A percentile compares a stretch with the other conserved stretches of the same genome.
Evolutionary conservation across 2,888 invertebrate genomes (phyloP).

Genomic region (Hypena proboscidalis): DNA sequence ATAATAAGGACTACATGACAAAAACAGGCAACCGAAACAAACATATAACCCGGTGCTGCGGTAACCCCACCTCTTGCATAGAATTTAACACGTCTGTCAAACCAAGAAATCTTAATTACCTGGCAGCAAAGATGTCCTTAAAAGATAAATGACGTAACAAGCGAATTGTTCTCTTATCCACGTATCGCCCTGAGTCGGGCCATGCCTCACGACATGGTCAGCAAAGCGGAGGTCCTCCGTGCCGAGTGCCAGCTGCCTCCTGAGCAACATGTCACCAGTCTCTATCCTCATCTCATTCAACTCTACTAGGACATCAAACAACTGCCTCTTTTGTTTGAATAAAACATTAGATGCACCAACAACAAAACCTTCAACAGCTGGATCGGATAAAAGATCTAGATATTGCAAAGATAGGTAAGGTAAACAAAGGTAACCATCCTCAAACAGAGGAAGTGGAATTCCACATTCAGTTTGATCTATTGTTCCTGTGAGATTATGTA

Average conservation of each 20-base stretch:
- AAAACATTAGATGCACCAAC: conserved; percentile 99
- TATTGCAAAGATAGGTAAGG: conserved; percentile 98
- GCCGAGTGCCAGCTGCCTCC: conserved; percentile 93
- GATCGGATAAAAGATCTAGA: conserved; percentile 95
- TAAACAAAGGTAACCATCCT: conserved; percentile 96
- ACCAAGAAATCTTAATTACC: conserved; percentile 85
- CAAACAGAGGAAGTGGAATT: conserved; percentile 94
- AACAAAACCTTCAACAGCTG: conserved; percentile 93
- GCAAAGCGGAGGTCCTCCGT: conserved; percentile 98
- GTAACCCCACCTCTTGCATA: too few species aligned
- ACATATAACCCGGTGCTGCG: too few species aligned
- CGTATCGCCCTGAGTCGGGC: conserved; percentile 93
- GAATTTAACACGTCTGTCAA: too few species aligned
- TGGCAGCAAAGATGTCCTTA: conserved; percentile 91
- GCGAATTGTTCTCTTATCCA: conserved; percentile 98
- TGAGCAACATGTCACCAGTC: conserved; percentile 90
- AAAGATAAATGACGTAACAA: conserved; percentile 92
- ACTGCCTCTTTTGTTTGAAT: conserved; percentile 96
- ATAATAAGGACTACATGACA: too few species aligned
- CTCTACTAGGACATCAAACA: conserved; percentile 97
- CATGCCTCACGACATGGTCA: conserved; percentile 93
- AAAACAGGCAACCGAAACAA: too few species aligned
- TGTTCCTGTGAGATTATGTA: conserved; percentile 88
- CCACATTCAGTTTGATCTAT: conserved; percentile 91
- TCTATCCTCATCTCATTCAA: conserved; percentile 95